These are phyloP conservation scores for Encarsia formosa DNA, from an alignment of 2,888 invertebrate genomes.

Conservation along the genomic window DNA sequence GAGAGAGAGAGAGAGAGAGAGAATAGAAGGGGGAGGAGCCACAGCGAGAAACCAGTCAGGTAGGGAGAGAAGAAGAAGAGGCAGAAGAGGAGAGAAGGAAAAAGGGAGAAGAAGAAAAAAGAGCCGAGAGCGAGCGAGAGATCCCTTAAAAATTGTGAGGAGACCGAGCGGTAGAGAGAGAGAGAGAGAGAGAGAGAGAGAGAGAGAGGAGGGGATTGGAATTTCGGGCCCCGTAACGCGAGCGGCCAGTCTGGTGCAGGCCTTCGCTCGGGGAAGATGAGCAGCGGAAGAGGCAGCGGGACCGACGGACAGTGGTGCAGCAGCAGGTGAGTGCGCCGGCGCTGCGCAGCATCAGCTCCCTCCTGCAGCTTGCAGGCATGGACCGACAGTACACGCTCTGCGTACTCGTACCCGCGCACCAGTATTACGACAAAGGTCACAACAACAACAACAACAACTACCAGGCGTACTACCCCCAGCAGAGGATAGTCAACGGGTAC, in stretches of 20 bases:
- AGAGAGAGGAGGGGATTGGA: slow-evolving; percentile 48
- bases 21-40: slow-evolving; percentile 6
- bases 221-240: slow-evolving; percentile 46
- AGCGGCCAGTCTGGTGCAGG: slow-evolving; percentile 50
- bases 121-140: slow-evolving; percentile 10
- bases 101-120: slow-evolving; percentile 38
- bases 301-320: slow-evolving; percentile 14
- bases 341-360: background rate
- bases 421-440: slow-evolving; percentile 42
- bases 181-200: slow-evolving; percentile 12
- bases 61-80: slow-evolving; percentile 33
- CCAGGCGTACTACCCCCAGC: slow-evolving; percentile 1
- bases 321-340: background rate
- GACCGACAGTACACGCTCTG: slow-evolving; percentile 51
- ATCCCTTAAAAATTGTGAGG: background rate
- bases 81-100: slow-evolving; percentile 34
- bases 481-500: background rate
- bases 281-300: slow-evolving; percentile 26
- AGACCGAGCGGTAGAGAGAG: slow-evolving; percentile 7
- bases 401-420: slow-evolving; percentile 50
- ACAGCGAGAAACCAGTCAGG: slow-evolving; percentile 23
- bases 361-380: slow-evolving; percentile 38
- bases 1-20: slow-evolving; percentile 10
- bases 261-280: slow-evolving; percentile 50
- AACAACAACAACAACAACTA: slow-evolving; percentile 10